Evolutionary conservation across 1,140 invertebrate species (phyloP).

Genomic region (Macrocentrus cingulum): DNA sequence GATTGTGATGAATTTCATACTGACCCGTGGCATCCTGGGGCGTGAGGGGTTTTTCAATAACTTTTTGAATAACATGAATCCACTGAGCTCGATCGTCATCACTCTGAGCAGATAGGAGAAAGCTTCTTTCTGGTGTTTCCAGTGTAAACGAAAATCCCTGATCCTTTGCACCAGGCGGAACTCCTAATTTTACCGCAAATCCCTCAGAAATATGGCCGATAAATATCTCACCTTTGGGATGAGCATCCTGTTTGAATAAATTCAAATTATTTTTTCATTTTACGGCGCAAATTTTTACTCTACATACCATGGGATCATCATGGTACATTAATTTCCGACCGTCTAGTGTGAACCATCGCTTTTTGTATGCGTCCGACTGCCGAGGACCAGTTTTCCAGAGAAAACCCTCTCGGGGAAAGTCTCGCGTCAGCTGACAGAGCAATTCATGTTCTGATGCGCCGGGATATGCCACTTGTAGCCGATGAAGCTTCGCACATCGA

Average conservation of each 20-base stretch:
- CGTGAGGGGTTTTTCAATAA: conserved; percentile 76
- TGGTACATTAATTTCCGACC: conserved; percentile 89
- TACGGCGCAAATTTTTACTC: too few relatives aligned
- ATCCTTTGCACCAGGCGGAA: conserved; percentile 70
- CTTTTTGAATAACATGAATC: conserved; percentile 74
- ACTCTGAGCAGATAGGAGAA: conserved; percentile 78
- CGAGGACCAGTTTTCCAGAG: conserved; percentile 87
- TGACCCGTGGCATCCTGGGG: conserved; percentile 79
- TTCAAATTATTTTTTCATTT: too few relatives aligned
- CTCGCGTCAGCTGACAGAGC: conserved; percentile 71
- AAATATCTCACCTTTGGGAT: conserved; percentile 90
- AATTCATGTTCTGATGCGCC: conserved; percentile 76
- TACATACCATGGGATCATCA: conserved; percentile 78
- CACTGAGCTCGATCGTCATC: conserved; percentile 78
- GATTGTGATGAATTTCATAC: conserved; percentile 40
- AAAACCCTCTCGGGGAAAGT: conserved; percentile 84
- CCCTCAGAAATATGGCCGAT: conserved; percentile 76
- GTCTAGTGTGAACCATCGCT: conserved; percentile 87
- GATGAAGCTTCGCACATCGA: conserved; percentile 79
- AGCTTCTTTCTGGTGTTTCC: conserved; percentile 80
- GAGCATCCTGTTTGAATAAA: conserved; percentile 71
- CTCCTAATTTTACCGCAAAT: conserved; percentile 67
- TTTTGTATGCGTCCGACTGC: conserved; percentile 76
- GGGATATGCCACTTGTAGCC: conserved; percentile 82
- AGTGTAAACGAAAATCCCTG: conserved; percentile 82